phyloP scores from a whole-genome alignment of 2,797 vertebrate genomes.

The Peromyscus melanophrys region DNA sequence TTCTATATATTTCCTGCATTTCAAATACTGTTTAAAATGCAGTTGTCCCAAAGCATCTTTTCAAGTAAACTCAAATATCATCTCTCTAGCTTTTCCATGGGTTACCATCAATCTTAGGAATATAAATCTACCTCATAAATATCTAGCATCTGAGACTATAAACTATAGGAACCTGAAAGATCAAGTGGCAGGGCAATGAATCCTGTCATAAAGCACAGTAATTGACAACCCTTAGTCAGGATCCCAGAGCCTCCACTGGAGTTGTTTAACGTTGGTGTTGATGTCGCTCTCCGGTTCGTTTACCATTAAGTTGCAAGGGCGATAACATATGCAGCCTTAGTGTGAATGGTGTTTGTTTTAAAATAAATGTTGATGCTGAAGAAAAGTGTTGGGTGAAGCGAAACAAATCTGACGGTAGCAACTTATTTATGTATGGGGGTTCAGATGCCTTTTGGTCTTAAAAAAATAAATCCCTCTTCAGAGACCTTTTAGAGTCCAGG shows the following conservation, averaged over 20 bases:
- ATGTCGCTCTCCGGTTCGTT: conserved; percentile 75
- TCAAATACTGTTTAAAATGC: conserved; percentile 61
- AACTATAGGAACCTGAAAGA: conserved; percentile 36
- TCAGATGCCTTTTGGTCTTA: neutral
- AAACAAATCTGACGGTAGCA: conserved; percentile 66
- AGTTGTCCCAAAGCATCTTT: conserved; percentile 34
- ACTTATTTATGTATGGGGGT: conserved; percentile 28
- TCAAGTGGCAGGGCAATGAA: neutral
- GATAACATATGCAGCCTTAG: conserved; percentile 75
- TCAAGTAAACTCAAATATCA: conserved; percentile 32
- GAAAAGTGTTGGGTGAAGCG: conserved; percentile 68
- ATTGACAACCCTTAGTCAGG: conserved; percentile 55
- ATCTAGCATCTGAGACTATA: neutral
- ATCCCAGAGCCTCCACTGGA: neutral
- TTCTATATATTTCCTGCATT: conserved; percentile 13
- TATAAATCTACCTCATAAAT: conserved; percentile 67
- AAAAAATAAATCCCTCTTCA: neutral
- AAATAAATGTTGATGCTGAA: conserved; percentile 81
- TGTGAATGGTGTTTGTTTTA: conserved; percentile 81
- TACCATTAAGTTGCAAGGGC: conserved; percentile 75
- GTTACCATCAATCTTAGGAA: conserved; percentile 63
- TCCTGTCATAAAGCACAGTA: conserved; percentile 32
- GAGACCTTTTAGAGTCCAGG: neutral
- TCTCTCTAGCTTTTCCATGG: conserved; percentile 15
- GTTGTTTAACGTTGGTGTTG: conserved; percentile 69